Base-by-base conservation (phyloP, 1,140 invertebrate species). In the Cydia pomonella region DNA sequence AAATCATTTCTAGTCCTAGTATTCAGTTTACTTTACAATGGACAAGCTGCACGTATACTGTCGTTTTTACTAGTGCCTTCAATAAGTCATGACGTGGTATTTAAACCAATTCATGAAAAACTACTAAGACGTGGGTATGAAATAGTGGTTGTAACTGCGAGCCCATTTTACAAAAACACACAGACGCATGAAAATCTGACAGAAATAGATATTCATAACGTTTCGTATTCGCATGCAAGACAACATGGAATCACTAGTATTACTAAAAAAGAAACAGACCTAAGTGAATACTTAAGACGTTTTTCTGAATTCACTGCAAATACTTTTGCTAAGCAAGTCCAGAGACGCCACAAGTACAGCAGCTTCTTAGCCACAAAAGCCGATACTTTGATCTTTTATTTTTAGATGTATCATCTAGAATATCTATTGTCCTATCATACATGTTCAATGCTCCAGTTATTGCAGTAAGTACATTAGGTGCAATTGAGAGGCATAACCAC, bases 1-100 rank as follows among this genome's bases (percentile, higher is more conserved):
- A 33, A 10, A 18, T 38, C 18, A 33, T 69, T 18, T 33, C 13
- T 33, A 7, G 10, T 66, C 5, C 5, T 69, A 41, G 1, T 18
- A 12, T 69, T 10, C 16, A 25, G 6, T 69, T 69, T 18, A n/a
- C 7, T 33, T 16, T 33, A 21, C 25, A 25, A 47, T 9, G 13
- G 18, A 82, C 23, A 77, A 80, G 16, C 90, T 88, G 86, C 87
- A 12, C 82, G 82, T 27, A 94, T 95, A 71, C 77, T 95, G 10
- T 89, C 84, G 1, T 77, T 94, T 0, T 79, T 93, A 29, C 81
- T 93, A 4, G 84, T 84, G 13, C 82, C 93, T 5, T 91, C 91
- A 0, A 90, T 90, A 66, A 95, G 94, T 80, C 94, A 95, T 76
- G 93, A 94, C 78, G 80, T 93, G 13, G 87, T 93, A 10, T 93